A percentile compares a stretch with the other conserved stretches of the same genome.
Conservation (phyloP, 2,113 vertebrate genomes). For the Hyaena hyaena region DNA sequence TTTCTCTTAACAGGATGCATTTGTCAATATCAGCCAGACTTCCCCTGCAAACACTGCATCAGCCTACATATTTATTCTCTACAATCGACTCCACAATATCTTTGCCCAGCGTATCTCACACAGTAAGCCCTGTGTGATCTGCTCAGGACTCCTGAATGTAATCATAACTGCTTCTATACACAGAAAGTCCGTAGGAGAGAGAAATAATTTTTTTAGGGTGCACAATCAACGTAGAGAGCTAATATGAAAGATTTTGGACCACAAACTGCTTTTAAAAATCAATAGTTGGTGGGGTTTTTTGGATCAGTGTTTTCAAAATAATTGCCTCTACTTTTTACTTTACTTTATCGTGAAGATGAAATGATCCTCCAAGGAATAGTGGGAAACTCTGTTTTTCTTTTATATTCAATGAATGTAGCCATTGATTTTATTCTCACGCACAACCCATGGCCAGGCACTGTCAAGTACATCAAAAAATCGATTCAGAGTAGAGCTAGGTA, state of each 20-base stretch:
- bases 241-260: conserved; percentile 17
- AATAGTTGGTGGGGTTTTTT: not conserved
- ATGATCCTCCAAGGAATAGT: not conserved
- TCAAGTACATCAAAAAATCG: conserved; percentile 31
- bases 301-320: conserved; percentile 53
- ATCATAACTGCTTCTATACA: not conserved
- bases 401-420: not conserved
- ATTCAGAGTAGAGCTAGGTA: conserved; percentile 8
- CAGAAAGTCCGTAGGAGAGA: not conserved
- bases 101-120: not conserved
- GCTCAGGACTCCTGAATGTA: not conserved
- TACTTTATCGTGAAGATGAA: conserved; percentile 47
- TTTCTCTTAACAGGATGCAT: conserved; percentile 47
- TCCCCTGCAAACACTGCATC: not conserved
- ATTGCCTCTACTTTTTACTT: conserved; percentile 47
- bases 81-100: not conserved
- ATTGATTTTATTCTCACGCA: conserved; percentile 54
- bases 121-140: not conserved
- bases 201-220: not conserved
- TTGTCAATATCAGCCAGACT: conserved; percentile 35
- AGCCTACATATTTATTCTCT: not conserved
- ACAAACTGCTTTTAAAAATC: conserved; percentile 54
- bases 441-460: not conserved
- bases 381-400: conserved; percentile 28
- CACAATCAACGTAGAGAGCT: conserved; percentile 27